Evolutionary conservation across 2,113 vertebrate species (phyloP).

Genomic region (Mus pahari): DNA sequence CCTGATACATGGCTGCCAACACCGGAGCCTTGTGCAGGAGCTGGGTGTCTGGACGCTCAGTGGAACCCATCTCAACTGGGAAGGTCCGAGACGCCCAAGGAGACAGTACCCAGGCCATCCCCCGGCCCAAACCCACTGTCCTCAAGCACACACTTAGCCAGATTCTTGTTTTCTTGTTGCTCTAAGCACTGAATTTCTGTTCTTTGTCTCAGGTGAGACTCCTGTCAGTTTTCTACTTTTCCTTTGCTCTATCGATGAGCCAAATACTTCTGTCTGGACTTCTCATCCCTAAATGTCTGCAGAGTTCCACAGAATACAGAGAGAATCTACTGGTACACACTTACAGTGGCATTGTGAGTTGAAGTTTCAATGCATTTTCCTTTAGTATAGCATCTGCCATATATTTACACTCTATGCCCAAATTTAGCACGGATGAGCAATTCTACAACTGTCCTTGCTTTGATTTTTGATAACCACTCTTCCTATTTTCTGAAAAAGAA

Average conservation of each 20-base stretch:
- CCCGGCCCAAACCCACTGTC: background rate
- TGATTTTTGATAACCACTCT: constrained; percentile 22
- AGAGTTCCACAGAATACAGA: background rate
- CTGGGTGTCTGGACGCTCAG: background rate
- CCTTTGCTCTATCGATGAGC: background rate
- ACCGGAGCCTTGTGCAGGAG: background rate
- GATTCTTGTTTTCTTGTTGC: background rate
- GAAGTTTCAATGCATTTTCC: background rate
- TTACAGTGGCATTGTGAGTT: background rate
- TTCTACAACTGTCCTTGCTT: constrained; percentile 1
- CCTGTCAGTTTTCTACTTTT: background rate
- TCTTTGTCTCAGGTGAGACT: background rate
- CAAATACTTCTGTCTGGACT: background rate
- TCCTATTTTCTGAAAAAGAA: constrained; percentile 39
- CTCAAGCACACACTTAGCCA: background rate
- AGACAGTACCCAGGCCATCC: background rate
- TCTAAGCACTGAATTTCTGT: background rate
- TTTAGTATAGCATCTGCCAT: background rate
- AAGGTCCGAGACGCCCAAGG: background rate
- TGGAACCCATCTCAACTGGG: background rate
- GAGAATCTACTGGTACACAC: background rate
- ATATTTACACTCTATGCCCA: background rate
- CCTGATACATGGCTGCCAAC: background rate
- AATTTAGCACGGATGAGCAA: background rate
- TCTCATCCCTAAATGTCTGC: background rate